Evolutionary conservation across 2,113 vertebrate genomes (phyloP).

Genomic region (Phylloscopus trochiloides): DNA sequence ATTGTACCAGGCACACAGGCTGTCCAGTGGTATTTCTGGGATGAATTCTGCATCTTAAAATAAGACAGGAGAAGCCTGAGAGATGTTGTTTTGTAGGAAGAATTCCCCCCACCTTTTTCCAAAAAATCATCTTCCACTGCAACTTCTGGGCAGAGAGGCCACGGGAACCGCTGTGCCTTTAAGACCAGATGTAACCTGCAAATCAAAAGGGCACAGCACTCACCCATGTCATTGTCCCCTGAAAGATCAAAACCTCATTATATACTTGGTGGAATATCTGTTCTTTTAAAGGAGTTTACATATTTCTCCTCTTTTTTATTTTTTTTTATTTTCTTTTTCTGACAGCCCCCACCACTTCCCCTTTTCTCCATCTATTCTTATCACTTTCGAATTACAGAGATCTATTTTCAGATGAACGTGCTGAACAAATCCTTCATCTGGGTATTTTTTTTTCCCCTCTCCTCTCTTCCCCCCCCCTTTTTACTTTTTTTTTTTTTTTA

Average conservation of each 20-base stretch:
- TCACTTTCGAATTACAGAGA: slow-evolving; percentile 87
- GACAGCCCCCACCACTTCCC: slow-evolving; percentile 73
- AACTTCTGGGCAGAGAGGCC: slow-evolving; percentile 30
- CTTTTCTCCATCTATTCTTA: slow-evolving; percentile 83
- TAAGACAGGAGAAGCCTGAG: background rate
- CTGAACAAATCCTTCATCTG: slow-evolving; percentile 78
- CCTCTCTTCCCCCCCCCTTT: accelerated
- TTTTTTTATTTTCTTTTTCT: slow-evolving; percentile 43
- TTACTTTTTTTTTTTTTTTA: slow-evolving; percentile 62
- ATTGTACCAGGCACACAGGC: slow-evolving; percentile 48
- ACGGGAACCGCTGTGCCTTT: background rate
- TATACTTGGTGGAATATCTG: slow-evolving; percentile 51
- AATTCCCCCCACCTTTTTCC: background rate
- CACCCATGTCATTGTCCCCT: slow-evolving; percentile 65
- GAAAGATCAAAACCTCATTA: slow-evolving; percentile 73
- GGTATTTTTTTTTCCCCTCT: background rate
- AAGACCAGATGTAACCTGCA: slow-evolving; percentile 59
- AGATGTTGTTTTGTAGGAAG: background rate
- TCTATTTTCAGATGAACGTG: slow-evolving; percentile 86
- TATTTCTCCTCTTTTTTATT: slow-evolving; percentile 59
- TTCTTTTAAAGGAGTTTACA: slow-evolving; percentile 74
- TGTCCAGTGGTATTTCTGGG: slow-evolving; percentile 60
- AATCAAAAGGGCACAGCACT: slow-evolving; percentile 70
- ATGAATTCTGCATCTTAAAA: slow-evolving; percentile 56
- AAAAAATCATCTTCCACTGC: background rate